phyloP scores from a whole-genome alignment of 2,113 vertebrate species.

The Acanthochromis polyacanthus region DNA sequence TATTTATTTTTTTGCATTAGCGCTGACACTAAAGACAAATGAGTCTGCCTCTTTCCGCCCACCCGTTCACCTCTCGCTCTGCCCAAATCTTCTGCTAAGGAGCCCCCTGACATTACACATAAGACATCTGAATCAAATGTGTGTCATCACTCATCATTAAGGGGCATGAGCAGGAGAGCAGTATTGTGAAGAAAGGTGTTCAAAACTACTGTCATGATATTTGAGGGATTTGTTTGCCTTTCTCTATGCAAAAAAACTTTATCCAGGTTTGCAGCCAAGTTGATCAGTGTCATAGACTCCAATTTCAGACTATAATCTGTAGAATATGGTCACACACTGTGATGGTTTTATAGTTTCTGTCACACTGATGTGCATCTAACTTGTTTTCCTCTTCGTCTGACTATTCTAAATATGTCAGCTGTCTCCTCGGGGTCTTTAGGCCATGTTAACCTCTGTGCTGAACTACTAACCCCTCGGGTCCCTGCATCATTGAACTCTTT shows the following conservation, averaged over 20 bases:
- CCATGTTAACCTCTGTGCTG: constrained; percentile 39
- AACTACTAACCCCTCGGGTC: constrained; percentile 43
- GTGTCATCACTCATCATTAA: constrained; percentile 81
- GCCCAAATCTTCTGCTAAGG: constrained; percentile 70
- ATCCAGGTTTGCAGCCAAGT: neutral
- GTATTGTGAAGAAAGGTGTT: constrained; percentile 14
- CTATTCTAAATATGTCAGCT: constrained; percentile 67
- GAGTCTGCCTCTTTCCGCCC: constrained; percentile 51
- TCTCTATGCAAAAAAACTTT: neutral
- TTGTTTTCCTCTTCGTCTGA: constrained; percentile 45
- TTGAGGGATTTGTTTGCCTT: neutral
- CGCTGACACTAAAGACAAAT: constrained; percentile 65
- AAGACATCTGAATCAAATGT: constrained; percentile 72
- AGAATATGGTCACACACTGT: neutral
- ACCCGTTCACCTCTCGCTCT: constrained; percentile 54
- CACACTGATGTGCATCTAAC: neutral
- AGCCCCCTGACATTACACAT: constrained; percentile 65
- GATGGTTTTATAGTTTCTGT: neutral
- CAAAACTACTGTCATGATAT: constrained; percentile 10
- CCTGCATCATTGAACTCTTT: constrained; percentile 38
- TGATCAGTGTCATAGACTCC: neutral
- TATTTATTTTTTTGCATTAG: constrained; percentile 46
- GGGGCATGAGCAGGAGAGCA: constrained; percentile 36
- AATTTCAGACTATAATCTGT: neutral
- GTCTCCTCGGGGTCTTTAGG: constrained; percentile 50